Evolutionary conservation across 2,888 invertebrate genomes (phyloP).

Genomic region (Danaus chrysippus): DNA sequence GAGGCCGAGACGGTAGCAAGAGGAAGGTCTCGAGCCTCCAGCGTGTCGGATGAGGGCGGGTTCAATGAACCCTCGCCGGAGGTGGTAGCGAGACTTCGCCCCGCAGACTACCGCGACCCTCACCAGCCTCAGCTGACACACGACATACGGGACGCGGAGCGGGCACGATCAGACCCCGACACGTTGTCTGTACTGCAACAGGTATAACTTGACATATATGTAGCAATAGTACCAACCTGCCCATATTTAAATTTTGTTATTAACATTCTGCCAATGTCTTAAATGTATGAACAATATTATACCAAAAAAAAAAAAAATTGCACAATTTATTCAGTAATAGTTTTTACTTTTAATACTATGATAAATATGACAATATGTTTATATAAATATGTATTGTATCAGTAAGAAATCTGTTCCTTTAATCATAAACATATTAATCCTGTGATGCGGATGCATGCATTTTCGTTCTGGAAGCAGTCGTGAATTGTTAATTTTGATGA

Average conservation of each 20-base stretch:
- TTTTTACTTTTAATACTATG: too few relatives aligned
- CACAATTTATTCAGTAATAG: too few relatives aligned
- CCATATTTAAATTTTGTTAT: too few relatives aligned
- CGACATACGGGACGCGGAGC: conserved; percentile 61
- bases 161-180: conserved; percentile 68
- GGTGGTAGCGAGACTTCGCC: conserved; percentile 81
- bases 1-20: conserved; percentile 79
- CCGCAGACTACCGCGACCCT: conserved; percentile 67
- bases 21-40: conserved; percentile 84
- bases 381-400: too few relatives aligned
- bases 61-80: conserved; percentile 86
- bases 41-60: conserved; percentile 83
- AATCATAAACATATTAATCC: conserved; percentile 11
- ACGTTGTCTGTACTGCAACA: conserved; percentile 71
- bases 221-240: too few relatives aligned
- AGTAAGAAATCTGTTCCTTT: not conserved
- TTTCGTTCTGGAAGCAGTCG: conserved; percentile 23
- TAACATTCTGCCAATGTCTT: too few relatives aligned
- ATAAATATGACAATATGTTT: too few relatives aligned
- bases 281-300: too few relatives aligned
- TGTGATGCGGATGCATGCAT: conserved; percentile 22
- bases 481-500: conserved; percentile 10
- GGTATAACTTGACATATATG: conserved; percentile 42
- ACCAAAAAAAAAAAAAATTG: too few relatives aligned
- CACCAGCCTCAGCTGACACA: conserved; percentile 48